Evolutionary conservation across 2,797 vertebrate genomes (phyloP).

Genomic region (Sphenopsis melanotis): DNA sequence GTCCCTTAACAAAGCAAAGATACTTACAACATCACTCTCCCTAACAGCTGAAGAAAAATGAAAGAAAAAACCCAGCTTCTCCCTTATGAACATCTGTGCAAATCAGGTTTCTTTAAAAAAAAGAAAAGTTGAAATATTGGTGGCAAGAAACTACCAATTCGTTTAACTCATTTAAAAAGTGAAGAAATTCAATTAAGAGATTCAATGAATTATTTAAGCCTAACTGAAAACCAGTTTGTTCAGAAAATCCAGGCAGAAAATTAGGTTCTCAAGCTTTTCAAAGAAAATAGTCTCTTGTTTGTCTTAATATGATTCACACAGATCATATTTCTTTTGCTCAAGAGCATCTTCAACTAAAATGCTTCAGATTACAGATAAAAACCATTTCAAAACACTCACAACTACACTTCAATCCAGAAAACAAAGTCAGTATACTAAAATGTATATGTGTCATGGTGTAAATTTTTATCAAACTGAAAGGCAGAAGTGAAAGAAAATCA

Average conservation of each 20-base stretch:
- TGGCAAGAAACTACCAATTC: background rate
- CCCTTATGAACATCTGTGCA: background rate
- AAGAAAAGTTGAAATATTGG: background rate
- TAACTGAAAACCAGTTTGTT: background rate
- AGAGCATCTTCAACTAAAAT: background rate
- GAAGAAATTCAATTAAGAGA: background rate
- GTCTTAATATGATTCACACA: background rate
- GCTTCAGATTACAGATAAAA: background rate
- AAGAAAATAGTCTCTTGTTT: background rate
- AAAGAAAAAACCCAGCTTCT: background rate
- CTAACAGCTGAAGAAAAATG: background rate
- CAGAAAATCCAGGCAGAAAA: background rate
- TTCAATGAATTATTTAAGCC: background rate
- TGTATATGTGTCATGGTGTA: fast-evolving
- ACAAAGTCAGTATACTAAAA: background rate
- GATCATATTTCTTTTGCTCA: background rate
- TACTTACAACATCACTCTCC: background rate
- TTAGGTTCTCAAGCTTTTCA: background rate
- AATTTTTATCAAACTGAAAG: background rate
- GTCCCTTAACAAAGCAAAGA: background rate
- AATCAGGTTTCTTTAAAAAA: background rate
- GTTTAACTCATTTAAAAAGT: background rate
- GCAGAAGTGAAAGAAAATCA: background rate
- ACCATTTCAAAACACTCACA: background rate
- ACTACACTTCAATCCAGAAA: background rate